phyloP scores from a whole-genome alignment of 2,888 invertebrate genomes.

The Athetis lepigone region DNA sequence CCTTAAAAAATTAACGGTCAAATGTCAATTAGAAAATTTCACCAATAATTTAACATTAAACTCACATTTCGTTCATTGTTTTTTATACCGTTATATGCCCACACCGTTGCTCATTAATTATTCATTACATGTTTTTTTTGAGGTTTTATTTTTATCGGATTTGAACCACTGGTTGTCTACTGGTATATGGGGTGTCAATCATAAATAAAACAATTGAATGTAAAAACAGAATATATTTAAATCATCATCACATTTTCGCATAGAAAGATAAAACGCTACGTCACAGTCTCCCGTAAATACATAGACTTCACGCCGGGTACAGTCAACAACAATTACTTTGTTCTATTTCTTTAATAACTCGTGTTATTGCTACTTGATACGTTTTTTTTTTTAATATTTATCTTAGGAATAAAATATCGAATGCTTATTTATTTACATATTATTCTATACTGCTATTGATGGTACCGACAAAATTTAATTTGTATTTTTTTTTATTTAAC shows the following conservation, averaged over 20 bases:
- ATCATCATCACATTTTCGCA: conserved; percentile 83
- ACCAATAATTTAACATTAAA: too few relatives aligned
- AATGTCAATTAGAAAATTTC: too few relatives aligned
- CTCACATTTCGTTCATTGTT: too few relatives aligned
- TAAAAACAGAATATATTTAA: conserved; percentile 84
- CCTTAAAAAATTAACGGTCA: too few relatives aligned
- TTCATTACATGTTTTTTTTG: too few relatives aligned
- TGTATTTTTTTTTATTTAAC: too few relatives aligned
- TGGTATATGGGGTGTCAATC: not conserved
- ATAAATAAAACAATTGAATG: conserved; percentile 71
- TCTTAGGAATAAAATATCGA: conserved; percentile 17
- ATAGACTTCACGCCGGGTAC: conserved; percentile 35
- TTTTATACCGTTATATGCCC: too few relatives aligned
- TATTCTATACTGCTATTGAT: too few relatives aligned
- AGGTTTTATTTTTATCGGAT: too few relatives aligned
- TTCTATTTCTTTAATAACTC: conserved; percentile 10
- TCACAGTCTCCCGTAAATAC: conserved; percentile 58
- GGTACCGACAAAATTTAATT: too few relatives aligned
- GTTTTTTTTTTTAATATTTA: conserved; percentile 18
- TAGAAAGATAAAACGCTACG: conserved; percentile 82
- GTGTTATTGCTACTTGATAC: conserved; percentile 43
- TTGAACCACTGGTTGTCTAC: too few relatives aligned
- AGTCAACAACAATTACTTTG: conserved; percentile 51
- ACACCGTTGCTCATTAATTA: too few relatives aligned
- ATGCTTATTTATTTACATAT: conserved; percentile 26